Base-by-base conservation (phyloP, 2,797 vertebrate genomes). In the Bufotes viridis region DNA sequence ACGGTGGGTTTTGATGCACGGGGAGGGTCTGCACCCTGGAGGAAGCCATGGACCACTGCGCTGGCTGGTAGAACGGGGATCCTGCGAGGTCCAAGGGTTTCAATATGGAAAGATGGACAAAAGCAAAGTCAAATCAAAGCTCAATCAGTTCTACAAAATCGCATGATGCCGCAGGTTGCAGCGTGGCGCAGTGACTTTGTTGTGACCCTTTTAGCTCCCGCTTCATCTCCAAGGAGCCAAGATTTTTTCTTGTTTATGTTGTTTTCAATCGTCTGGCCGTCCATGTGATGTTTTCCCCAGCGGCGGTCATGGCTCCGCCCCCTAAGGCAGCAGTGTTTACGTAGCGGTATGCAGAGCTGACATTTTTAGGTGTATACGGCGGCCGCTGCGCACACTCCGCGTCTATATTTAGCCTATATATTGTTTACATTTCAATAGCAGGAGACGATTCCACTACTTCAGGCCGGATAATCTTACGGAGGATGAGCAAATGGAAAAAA, bases 371-470 rank as follows among this genome's bases (percentile, higher is more conserved):
- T 34, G 65, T n/a, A 22, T 74, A 29, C 75, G 57, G 13, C 72
- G 24, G 11, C 29, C 24, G 20, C 18, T 26, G 22, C 15, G 29
- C 74, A 58, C 57, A 8, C 53, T 26, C 69, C 14, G 70, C 10
- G 42, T 84, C 82, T 75, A 84, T 75, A 49, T 84, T 75, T 84
- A 84, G 42, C 69, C 14, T 84, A 20, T 49, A 61, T 58, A 84
- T 84, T 84, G 82, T 84, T 75, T 84, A 84, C 34, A 75, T 84
- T 60, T 84, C 53, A 42, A 84, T 84, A 84, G 82, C 13, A 29
- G 51, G 57, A 13, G 29, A 67, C 15, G n/a, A 78, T 85, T 78
- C 72, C 72, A 78, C 84, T 78, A 78, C 74, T 53, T 78, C 72
- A 85, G 55, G 11, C 72, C 18, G 74, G 84, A 80, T 87, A 26